These are phyloP conservation scores for Drosophila ercepeae DNA, from an alignment of 1,140 invertebrate species.

Conservation along the genomic window DNA sequence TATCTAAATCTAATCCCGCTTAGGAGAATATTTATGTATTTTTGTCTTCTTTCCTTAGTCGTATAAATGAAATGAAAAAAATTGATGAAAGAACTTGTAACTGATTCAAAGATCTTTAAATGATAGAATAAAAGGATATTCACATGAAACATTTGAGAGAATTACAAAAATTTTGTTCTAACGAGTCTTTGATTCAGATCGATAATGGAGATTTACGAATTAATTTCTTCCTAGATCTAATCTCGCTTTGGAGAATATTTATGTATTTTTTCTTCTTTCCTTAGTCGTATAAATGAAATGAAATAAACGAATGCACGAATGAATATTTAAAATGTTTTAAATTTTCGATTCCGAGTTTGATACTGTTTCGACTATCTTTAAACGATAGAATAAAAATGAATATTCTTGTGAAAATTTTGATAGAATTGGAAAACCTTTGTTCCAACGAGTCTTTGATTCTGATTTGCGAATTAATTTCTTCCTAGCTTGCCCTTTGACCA, in stretches of 20 bases:
- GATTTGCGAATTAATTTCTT: not conserved
- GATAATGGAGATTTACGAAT: too few species aligned
- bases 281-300: not conserved
- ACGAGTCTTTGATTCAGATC: too few species aligned
- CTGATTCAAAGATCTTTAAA: too few species aligned
- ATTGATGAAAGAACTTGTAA: too few species aligned
- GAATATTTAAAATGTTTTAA: not conserved
- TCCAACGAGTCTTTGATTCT: not conserved
- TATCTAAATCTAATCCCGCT: not conserved
- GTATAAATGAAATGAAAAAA: not conserved
- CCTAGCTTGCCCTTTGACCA: constrained; percentile 11
- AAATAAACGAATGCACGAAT: not conserved
- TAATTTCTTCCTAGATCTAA: not conserved
- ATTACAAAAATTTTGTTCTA: too few species aligned
- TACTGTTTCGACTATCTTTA: not conserved
- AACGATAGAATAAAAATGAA: not conserved
- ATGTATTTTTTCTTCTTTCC: constrained; percentile 5
- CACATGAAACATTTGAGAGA: too few species aligned
- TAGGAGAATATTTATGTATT: not conserved
- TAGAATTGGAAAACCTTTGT: not conserved
- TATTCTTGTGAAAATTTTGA: too few species aligned
- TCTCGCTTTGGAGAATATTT: not conserved
- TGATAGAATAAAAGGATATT: too few species aligned
- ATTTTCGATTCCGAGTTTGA: not conserved
- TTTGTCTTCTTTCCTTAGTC: constrained; percentile 3